Base-by-base conservation (phyloP, 2,888 invertebrate species). In the Synanthedon tipuliformis region DNA sequence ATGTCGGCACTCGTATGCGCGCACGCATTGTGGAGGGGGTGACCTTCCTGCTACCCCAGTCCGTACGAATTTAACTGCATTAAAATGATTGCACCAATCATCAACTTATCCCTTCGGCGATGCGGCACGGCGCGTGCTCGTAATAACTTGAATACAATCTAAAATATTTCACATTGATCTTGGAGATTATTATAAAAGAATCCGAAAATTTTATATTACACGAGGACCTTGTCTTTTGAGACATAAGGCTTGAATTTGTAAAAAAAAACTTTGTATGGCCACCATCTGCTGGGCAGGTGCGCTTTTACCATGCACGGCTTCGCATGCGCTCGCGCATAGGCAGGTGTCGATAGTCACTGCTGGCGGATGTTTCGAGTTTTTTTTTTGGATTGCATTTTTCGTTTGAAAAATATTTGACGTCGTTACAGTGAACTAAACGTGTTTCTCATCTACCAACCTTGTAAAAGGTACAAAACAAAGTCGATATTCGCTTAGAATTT, bases 281-380 rank as follows among this genome's bases (percentile, higher is more conserved):
- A 18, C 41, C 85, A 85, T 81, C 82, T 83, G 85, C 66, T 71
- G 64, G 53, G 82, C 84, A 84, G 83, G 79, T 84, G 81, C 64
- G 60, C 56, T 4, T 48, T 34, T 23, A 53, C 12, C 48, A 15
- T 27, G 55, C 34, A 34, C 2, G 34, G 34, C 34, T 34, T 34
- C 34, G 34, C 10, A 2, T 34, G 34, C 48, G 54, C 52, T 52
- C 41, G 55, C 55, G 61, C 62, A 59, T 62, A 59, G 63, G 59
- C 60, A 60, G 68, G 67, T 69, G 68, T 51, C 59, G 56, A 40
- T 49, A 23, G 10, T 34, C 34, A 8, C 13, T n/a, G 45, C 45
- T 34, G 15, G 45, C 45, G 45, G 45, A 45, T 45, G 45, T 45
- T 45, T 5, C 15, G 13, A 12, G 13, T 13, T 13, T 8, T 45